Percentiles rank a stretch among this genome's conserved stretches.
These are phyloP conservation scores for Crossocerus cetratus DNA, from an alignment of 2,888 invertebrate genomes.

Conservation along the genomic window DNA sequence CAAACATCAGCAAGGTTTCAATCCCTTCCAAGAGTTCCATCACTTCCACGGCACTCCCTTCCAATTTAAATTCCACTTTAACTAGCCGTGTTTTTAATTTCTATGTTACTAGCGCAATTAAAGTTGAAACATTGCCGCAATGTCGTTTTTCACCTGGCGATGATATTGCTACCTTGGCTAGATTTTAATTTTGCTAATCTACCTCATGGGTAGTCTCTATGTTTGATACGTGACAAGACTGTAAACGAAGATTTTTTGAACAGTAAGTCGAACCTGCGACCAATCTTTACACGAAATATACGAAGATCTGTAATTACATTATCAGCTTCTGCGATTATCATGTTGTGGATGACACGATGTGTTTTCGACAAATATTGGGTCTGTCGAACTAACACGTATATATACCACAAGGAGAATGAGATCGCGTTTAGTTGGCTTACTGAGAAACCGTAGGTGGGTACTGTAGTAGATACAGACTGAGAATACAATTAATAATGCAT, in stretches of 20 bases:
- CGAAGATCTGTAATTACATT: too few relatives aligned
- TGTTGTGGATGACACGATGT: not conserved
- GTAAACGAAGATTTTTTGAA: too few relatives aligned
- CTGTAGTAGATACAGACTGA: constrained; percentile 49
- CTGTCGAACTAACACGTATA: too few relatives aligned
- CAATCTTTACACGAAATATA: too few relatives aligned
- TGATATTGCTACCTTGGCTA: constrained; percentile 27
- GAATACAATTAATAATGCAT: constrained; percentile 26
- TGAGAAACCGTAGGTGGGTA: constrained; percentile 23
- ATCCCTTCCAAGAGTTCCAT: constrained; percentile 84
- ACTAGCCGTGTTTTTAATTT: constrained; percentile 77
- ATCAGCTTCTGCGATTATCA: too few relatives aligned
- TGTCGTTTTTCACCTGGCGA: constrained; percentile 10
- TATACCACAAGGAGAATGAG: constrained; percentile 4
- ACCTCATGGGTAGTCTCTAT: constrained; percentile 42
- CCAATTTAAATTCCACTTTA: constrained; percentile 98
- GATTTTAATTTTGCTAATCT: constrained; percentile 50
- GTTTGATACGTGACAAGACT: too few relatives aligned
- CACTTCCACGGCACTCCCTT: constrained; percentile 88
- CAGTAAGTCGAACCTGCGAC: too few relatives aligned
- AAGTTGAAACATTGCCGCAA: constrained; percentile 26
- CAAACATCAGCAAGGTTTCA: constrained; percentile 82
- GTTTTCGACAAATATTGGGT: too few relatives aligned
- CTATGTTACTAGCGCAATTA: constrained; percentile 33
- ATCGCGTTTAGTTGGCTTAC: constrained; percentile 24